Base-by-base conservation (phyloP, 2,797 vertebrate genomes). In the Etheostoma perlongum region DNA sequence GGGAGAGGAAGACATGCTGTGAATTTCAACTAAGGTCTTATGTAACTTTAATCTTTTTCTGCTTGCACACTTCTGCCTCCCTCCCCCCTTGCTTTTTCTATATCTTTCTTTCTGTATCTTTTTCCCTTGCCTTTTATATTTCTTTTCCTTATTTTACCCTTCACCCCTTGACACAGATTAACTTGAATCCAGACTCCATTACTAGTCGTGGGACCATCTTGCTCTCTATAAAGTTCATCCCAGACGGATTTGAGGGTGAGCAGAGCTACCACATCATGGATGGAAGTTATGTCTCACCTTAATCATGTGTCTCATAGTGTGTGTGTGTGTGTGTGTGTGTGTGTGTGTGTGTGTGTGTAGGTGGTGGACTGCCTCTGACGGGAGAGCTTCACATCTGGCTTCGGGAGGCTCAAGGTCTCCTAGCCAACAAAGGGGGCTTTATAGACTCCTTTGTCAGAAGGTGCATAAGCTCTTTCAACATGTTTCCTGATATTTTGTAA, bases 301-400 rank as follows among this genome's bases (percentile, higher is more conserved):
- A 46, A 21, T 76, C 46, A 16, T 0, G 0, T 76, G 19, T 72
- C 21, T 62, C 15, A 18, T 62, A 3, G 0, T 13, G 42, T 44
- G 42, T 44, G 47, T 48, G 18, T 48, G 15, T 48, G 47, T 48
- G 47, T 16, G 44, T 57, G 5, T 88, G 95, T 88, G 95, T 2
- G 65, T 81, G 61, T 52, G 44, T 59, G 51, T 23, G 47, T 25
- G 21, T 63, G 2, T 89, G 95, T 96, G 91, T 2, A 99, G 98
- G 95, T 4, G 79, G 63, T 0, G 97, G 96, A 46, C 87, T 94
- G 70, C 97, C 97, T 10, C 92, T 94, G 48, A 97, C 96, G 0
- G 98, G 98, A 8, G 98, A 99, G 89, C 93, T 99, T 72, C 97
- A 99, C 91, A 97, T 99, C 90, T 99, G 98, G 98, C 94, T 99